These are phyloP conservation scores for Ametastegia equiseti DNA, from an alignment of 2,888 invertebrate species.

Conservation along the genomic window DNA sequence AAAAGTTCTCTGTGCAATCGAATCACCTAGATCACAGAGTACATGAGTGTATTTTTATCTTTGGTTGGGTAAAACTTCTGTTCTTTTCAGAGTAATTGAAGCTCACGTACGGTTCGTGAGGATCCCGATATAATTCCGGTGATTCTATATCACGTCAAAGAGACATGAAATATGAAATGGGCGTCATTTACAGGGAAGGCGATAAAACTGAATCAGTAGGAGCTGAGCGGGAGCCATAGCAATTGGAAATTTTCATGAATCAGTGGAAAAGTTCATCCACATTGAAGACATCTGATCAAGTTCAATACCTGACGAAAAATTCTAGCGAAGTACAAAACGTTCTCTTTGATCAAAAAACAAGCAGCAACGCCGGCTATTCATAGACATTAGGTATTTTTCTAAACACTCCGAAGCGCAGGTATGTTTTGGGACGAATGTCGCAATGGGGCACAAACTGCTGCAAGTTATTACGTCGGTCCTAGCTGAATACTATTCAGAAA, in stretches of 20 bases:
- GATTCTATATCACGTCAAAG: not conserved
- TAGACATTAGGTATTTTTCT: not conserved
- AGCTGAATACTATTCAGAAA: not conserved
- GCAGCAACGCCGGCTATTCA: not conserved
- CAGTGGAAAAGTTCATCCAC: not conserved
- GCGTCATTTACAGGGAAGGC: not conserved
- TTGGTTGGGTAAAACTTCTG: not conserved
- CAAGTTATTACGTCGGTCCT: not conserved
- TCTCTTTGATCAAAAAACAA: not conserved
- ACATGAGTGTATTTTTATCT: too few species aligned
- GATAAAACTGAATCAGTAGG: not conserved
- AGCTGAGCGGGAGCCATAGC: too few species aligned
- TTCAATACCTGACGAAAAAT: not conserved
- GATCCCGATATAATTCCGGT: not conserved
- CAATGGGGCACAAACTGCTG: not conserved
- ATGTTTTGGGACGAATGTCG: not conserved
- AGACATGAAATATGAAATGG: not conserved
- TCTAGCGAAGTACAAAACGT: not conserved
- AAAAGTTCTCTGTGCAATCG: not conserved
- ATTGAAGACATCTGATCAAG: not conserved
- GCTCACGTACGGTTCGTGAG: not conserved
- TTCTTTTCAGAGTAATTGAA: not conserved
- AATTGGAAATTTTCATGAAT: not conserved
- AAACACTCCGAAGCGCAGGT: not conserved
- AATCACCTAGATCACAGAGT: not conserved